Evolutionary conservation across 2,888 invertebrate genomes (phyloP).

Genomic region (Nysson spinosus): DNA sequence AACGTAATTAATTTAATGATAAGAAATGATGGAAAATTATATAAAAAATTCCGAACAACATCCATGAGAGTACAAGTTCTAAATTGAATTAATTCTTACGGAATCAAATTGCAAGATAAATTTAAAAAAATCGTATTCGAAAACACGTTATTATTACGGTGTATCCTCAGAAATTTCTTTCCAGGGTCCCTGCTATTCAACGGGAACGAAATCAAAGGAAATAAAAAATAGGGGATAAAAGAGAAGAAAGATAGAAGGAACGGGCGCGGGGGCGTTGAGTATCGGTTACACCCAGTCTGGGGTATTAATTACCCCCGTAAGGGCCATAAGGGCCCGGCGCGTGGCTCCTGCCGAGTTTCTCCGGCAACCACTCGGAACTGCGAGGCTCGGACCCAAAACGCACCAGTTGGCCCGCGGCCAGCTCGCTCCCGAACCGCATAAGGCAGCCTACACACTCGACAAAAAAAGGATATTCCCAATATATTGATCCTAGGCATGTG

Average conservation of each 20-base stretch:
- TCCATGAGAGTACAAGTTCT: no score
- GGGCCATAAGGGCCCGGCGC: slow-evolving; percentile 46
- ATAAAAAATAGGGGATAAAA: no score
- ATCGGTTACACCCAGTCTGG: slow-evolving; percentile 44
- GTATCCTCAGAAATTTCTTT: no score
- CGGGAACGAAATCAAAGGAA: no score
- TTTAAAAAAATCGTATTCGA: no score
- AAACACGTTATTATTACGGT: no score
- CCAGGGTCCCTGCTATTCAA: no score
- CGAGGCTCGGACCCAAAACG: slow-evolving; percentile 25
- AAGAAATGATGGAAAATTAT: no score
- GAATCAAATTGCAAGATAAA: no score
- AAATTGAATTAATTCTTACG: no score
- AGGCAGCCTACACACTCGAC: slow-evolving; percentile 18
- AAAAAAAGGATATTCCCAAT: slow-evolving; percentile 5
- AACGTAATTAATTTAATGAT: no score
- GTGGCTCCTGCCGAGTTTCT: slow-evolving; percentile 42
- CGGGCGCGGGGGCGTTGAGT: slow-evolving; percentile 43
- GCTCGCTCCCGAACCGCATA: slow-evolving; percentile 18
- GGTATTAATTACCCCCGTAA: slow-evolving; percentile 46
- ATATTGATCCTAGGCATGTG: slow-evolving; percentile 27
- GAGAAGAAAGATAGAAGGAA: slow-evolving; percentile 12
- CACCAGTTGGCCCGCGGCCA: slow-evolving; percentile 46
- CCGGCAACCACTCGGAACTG: slow-evolving; percentile 8
- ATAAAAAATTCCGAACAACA: no score